A percentile compares a stretch with the other conserved stretches of the same genome.
These are phyloP conservation scores for Planococcus citri DNA, from an alignment of 1,140 invertebrate species.

Conservation along the genomic window DNA sequence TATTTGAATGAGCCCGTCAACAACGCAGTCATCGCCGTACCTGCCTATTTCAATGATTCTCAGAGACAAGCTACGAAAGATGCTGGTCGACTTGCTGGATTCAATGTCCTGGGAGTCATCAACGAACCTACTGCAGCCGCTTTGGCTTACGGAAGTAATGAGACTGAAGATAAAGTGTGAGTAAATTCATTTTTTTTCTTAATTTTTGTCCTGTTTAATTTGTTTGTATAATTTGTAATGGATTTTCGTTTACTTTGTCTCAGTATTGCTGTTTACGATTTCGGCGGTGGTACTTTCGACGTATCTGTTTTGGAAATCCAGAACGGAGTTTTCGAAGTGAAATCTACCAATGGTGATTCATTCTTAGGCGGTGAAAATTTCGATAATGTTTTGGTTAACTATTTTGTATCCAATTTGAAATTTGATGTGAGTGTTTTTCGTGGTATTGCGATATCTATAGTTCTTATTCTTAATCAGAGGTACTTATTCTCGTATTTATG, in stretches of 20 bases:
- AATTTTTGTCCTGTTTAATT: no score
- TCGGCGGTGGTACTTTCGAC: slow-evolving; percentile 95
- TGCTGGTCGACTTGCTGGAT: slow-evolving; percentile 89
- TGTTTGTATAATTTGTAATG: no score
- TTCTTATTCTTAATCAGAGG: no score
- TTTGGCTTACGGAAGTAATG: slow-evolving; percentile 94
- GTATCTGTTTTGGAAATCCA: slow-evolving; percentile 86
- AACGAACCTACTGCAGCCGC: slow-evolving; percentile 97
- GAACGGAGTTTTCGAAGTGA: slow-evolving; percentile 86
- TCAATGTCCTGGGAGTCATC: slow-evolving; percentile 93
- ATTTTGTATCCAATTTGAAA: slow-evolving; percentile 85
- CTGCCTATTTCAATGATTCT: slow-evolving; percentile 93
- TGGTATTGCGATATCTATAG: no score
- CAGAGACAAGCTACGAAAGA: slow-evolving; percentile 95
- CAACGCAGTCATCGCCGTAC: slow-evolving; percentile 89
- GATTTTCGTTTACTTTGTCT: no score
- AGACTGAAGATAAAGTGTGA: no score
- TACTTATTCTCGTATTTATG: no score
- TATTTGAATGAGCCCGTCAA: slow-evolving; percentile 71
- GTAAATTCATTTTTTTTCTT: no score
- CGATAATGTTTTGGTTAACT: slow-evolving; percentile 88
- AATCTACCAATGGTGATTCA: slow-evolving; percentile 94
- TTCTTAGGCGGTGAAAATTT: slow-evolving; percentile 95
- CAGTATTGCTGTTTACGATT: slow-evolving; percentile 95
- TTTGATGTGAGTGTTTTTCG: no score